Conservation (phyloP, 2,888 invertebrate species). For the Trypoxylon attenuatum region DNA sequence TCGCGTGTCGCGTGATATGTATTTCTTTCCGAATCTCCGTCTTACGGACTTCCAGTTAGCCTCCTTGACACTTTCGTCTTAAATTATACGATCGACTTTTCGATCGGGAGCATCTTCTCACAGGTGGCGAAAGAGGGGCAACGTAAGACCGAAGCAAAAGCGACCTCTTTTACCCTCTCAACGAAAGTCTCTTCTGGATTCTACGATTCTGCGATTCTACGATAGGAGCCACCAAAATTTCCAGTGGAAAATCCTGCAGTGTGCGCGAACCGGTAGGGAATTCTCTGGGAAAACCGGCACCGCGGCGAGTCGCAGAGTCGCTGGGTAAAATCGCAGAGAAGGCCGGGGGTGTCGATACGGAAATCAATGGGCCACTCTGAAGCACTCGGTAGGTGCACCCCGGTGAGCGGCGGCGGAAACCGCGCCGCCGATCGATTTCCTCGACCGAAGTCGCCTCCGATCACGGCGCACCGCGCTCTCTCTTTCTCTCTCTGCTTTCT, state of each 20-base stretch:
- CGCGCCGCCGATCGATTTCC: constrained; percentile 13
- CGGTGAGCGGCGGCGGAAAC: constrained; percentile 1
- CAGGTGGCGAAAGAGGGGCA: not conserved
- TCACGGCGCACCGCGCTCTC: not conserved
- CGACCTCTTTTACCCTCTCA: no score
- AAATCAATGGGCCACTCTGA: constrained; percentile 55
- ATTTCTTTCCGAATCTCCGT: no score
- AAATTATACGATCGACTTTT: no score
- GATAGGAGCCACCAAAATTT: not conserved
- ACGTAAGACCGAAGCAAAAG: not conserved
- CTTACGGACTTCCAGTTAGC: no score
- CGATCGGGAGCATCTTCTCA: no score
- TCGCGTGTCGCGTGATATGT: no score
- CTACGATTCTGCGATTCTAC: not conserved
- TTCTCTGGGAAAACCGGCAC: not conserved
- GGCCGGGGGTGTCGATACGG: constrained; percentile 53
- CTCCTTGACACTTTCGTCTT: no score
- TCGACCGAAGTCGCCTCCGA: constrained; percentile 13
- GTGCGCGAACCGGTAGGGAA: not conserved
- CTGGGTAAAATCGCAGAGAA: not conserved
- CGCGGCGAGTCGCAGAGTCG: not conserved
- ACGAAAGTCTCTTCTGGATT: not conserved
- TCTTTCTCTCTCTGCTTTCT: not conserved
- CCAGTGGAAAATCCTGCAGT: not conserved
- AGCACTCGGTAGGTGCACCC: constrained; percentile 12